Evolutionary conservation across 2,113 vertebrate species (phyloP), one percentile per base, ranked within the genome.

Genomic region (Semicossyphus pulcher): DNA sequence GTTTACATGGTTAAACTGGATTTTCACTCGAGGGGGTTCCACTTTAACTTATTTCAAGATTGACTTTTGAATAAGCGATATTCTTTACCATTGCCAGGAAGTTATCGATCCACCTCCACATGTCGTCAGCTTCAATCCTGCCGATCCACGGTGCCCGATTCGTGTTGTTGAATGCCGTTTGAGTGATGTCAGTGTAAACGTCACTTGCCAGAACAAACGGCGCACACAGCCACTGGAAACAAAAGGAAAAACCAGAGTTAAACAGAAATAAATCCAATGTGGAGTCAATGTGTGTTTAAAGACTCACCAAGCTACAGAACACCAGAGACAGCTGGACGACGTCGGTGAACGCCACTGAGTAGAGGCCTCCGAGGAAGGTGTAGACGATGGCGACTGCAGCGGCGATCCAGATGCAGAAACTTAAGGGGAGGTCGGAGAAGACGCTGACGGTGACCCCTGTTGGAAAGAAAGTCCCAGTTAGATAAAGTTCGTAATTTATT

Each of bases 331-430:
- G 69, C 36, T 75, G 71, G 14, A 80, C 45, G 59, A 80, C 34
- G 18, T 81, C 72, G 1, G 78, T 76, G 59, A 64, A 89, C 25
- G 84, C 86, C 9, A 89, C 87, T 44, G 82, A 87, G 39, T 78
- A 79, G 23, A 89, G 66, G 0, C 87, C 87, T 45, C 87, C 85
- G 1, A 89, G 48, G 5, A 89, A 56, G 8, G 85, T 89, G 68
- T 85, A 87, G n/a, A 60, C 15, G 20, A 87, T 87, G 10, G 76
- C 77, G 7, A 87, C 79, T 3, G 63, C 56, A 42, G 85, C 81
- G 12, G 81, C 85, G 69, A 87, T 80, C 62, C 77, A 76, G 53
- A 89, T 62, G 8, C 84, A 71, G 8, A 81, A 11, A 31, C 48
- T 64, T 12, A 47, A 68, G 10, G 76, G 20, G 15, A 87, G 16